phyloP scores from a whole-genome alignment of 2,113 vertebrate species.

The Rhynchomys soricoides region DNA sequence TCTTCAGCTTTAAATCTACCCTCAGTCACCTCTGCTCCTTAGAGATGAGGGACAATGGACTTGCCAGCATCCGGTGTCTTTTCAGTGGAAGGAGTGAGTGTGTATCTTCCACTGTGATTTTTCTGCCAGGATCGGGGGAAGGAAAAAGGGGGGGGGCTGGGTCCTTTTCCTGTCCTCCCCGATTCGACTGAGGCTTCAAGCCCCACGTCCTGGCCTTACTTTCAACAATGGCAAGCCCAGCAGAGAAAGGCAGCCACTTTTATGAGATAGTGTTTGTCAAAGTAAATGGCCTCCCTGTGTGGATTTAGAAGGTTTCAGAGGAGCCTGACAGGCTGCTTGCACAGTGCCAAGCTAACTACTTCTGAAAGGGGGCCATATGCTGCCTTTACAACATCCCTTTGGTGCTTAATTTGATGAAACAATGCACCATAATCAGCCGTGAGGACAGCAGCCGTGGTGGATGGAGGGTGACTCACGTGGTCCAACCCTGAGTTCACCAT shows the following conservation, averaged over 20 bases:
- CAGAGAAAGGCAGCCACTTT: conserved; percentile 79
- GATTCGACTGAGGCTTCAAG: background rate
- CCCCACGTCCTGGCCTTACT: background rate
- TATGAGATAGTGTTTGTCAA: conserved; percentile 76
- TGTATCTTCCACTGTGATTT: accelerated
- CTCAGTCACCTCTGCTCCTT: accelerated
- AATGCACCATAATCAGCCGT: conserved; percentile 83
- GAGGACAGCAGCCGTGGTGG: conserved; percentile 82
- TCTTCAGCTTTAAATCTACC: background rate
- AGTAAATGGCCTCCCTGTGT: conserved; percentile 73
- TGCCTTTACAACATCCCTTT: conserved; percentile 83
- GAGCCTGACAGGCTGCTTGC: conserved; percentile 60
- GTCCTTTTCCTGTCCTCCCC: background rate
- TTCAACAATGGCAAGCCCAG: background rate
- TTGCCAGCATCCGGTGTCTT: background rate
- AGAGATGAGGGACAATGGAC: background rate
- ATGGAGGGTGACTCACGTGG: conserved; percentile 80
- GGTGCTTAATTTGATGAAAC: conserved; percentile 86
- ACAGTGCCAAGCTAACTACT: conserved; percentile 82
- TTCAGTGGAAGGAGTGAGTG: background rate
- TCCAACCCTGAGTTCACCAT: conserved; percentile 63
- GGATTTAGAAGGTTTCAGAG: conserved; percentile 73
- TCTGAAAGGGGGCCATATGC: conserved; percentile 85
- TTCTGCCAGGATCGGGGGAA: background rate
- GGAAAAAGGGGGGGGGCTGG: background rate